Evolutionary conservation across 2,113 vertebrate genomes (phyloP).

Genomic region (Crotophaga sulcirostris): DNA sequence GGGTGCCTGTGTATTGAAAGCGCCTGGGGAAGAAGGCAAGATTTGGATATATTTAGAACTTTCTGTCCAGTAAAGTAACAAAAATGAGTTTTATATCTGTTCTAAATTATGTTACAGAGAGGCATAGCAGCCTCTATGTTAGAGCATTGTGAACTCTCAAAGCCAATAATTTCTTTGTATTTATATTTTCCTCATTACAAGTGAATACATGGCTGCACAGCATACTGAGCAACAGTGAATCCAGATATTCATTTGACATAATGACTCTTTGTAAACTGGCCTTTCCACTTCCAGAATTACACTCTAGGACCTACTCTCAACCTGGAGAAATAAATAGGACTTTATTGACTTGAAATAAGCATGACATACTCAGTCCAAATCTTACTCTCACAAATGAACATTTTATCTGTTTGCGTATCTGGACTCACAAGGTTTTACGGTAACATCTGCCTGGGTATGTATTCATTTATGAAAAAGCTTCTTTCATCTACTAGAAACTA

Average conservation of each 20-base stretch:
- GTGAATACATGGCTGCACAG: not conserved
- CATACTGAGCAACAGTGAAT: not conserved
- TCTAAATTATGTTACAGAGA: not conserved
- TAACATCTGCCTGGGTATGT: not conserved
- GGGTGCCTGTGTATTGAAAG: rapidly evolving
- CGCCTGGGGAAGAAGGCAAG: not conserved
- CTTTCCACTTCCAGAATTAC: not conserved
- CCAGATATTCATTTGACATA: not conserved
- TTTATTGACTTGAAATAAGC: not conserved
- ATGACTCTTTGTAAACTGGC: not conserved
- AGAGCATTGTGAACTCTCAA: not conserved
- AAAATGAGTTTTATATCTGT: not conserved
- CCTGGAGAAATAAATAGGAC: not conserved
- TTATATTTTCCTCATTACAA: not conserved
- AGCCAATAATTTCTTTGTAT: not conserved
- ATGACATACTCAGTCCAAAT: not conserved
- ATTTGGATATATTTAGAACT: not conserved
- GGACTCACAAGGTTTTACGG: not conserved
- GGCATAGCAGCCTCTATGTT: not conserved
- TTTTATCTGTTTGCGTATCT: not conserved
- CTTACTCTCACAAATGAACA: not conserved
- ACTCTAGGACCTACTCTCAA: not conserved
- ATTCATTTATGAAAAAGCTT: not conserved
- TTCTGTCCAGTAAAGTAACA: not conserved
- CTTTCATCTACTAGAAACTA: not conserved